phyloP scores from a whole-genome alignment of 2,113 vertebrate species.

The Bos javanicus region DNA sequence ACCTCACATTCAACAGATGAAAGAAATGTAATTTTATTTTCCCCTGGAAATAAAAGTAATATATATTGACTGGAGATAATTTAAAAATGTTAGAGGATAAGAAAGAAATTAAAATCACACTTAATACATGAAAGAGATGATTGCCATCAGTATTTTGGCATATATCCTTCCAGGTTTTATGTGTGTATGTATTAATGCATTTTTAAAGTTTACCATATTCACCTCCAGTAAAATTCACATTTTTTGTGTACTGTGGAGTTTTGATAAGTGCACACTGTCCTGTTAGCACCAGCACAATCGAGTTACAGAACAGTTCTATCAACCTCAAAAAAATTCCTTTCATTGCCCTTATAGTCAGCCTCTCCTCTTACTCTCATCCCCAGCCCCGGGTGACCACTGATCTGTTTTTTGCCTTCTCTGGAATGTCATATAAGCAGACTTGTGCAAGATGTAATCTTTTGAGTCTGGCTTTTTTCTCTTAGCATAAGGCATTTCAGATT shows the following conservation, averaged over 20 bases:
- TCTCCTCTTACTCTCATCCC: neutral
- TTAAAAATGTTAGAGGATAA: constrained; percentile 7
- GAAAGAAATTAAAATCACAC: neutral
- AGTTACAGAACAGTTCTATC: neutral
- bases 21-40: neutral
- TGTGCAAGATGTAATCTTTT: neutral
- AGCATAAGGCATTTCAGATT: neutral
- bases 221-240: neutral
- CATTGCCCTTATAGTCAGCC: neutral
- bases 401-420: constrained; percentile 11
- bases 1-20: neutral
- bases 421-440: neutral
- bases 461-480: constrained; percentile 6
- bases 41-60: neutral
- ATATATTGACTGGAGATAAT: neutral
- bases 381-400: neutral
- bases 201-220: neutral
- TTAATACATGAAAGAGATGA: neutral
- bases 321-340: neutral
- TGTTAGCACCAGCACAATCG: neutral
- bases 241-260: neutral
- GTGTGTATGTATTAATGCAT: neutral
- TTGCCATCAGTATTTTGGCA: neutral
- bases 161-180: neutral
- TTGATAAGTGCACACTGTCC: neutral